Evolutionary conservation across 2,888 invertebrate genomes (phyloP).

Genomic region (Stenotaenia linearis): DNA sequence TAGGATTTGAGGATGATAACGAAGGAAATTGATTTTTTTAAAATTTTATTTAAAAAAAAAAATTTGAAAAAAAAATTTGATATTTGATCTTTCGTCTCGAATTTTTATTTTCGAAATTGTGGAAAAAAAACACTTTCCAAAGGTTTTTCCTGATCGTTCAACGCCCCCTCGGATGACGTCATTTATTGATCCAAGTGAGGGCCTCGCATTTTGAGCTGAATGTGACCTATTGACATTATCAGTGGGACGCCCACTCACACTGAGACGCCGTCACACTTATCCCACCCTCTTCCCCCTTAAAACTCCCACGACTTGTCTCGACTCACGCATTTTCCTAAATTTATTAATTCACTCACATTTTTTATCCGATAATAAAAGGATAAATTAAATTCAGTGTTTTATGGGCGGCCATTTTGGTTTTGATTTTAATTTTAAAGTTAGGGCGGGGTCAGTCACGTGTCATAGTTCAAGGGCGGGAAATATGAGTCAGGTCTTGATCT

Average conservation of each 20-base stretch:
- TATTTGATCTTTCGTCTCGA: too few species aligned
- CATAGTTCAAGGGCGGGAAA: constrained; percentile 4
- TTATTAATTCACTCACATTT: not conserved
- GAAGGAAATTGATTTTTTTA: too few species aligned
- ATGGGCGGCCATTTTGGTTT: not conserved
- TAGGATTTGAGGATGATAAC: too few species aligned
- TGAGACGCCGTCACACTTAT: constrained; percentile 1
- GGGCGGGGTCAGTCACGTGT: constrained; percentile 1
- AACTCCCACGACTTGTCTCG: not conserved
- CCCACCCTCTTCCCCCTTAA: not conserved
- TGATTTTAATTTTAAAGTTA: not conserved
- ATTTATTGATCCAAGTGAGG: not conserved
- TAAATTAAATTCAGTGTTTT: not conserved
- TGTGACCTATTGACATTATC: not conserved
- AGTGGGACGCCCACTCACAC: not conserved
- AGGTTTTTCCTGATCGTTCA: not conserved
- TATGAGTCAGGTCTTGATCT: not conserved
- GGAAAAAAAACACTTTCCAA: not conserved
- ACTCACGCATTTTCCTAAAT: not conserved
- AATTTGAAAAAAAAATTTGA: too few species aligned
- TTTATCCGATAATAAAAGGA: too few species aligned
- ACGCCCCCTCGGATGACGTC: not conserved
- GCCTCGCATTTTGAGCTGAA: not conserved
- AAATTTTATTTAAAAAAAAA: too few species aligned
- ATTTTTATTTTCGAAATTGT: too few species aligned